Percentiles rank a stretch among this genome's conserved stretches.
phyloP scores from a whole-genome alignment of 1,140 invertebrate genomes.

The Apocrypta bakeri region DNA sequence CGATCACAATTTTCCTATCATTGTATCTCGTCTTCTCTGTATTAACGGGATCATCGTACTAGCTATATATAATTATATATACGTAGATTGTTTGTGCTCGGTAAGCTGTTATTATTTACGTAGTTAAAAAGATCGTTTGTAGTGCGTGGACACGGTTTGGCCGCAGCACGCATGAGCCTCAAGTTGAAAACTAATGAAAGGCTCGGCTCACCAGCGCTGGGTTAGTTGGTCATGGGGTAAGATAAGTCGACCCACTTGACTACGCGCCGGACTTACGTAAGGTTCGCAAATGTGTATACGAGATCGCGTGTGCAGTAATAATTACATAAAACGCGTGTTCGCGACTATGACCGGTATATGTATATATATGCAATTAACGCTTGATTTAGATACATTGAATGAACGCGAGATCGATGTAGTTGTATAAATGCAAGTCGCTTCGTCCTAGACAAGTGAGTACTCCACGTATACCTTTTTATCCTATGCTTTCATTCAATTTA shows the following conservation, averaged over 20 bases:
- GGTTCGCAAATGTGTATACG: background rate
- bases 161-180: background rate
- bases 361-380: too few species aligned
- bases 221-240: constrained; percentile 47
- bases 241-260: constrained; percentile 26
- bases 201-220: background rate
- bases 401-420: too few species aligned
- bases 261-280: constrained; percentile 1
- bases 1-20: background rate
- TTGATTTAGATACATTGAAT: too few species aligned
- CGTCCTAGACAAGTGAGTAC: too few species aligned
- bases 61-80: too few species aligned
- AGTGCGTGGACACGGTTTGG: background rate
- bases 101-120: background rate
- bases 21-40: too few species aligned
- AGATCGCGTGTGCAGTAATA: background rate
- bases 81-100: too few species aligned
- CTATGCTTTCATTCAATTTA: too few species aligned
- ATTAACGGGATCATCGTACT: too few species aligned
- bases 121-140: background rate
- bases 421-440: too few species aligned
- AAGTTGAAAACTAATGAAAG: constrained; percentile 24
- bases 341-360: too few species aligned
- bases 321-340: constrained; percentile 19
- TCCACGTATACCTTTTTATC: too few species aligned